Conservation (phyloP, 2,113 vertebrate species). For the Electrona antarctica region DNA sequence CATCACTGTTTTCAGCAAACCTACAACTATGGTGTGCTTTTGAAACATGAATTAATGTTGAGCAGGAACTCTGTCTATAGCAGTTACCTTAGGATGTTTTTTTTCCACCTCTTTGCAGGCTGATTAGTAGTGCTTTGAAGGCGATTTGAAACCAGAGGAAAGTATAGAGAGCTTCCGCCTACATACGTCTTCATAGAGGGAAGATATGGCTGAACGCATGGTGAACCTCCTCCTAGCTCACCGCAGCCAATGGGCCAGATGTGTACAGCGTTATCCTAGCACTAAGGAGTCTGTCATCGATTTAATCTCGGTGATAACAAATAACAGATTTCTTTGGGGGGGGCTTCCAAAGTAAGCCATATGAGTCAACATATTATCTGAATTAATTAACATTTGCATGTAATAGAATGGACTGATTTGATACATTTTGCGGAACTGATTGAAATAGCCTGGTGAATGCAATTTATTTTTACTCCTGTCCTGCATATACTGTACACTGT, state of each 20-base stretch:
- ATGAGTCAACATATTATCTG: slow-evolving; percentile 11
- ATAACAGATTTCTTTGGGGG: slow-evolving; percentile 25
- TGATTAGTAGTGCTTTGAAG: slow-evolving; percentile 39
- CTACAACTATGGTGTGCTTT: neutral
- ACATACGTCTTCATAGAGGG: slow-evolving; percentile 25
- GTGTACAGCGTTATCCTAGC: slow-evolving; percentile 17
- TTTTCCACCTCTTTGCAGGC: slow-evolving; percentile 20
- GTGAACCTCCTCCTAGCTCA: slow-evolving; percentile 49
- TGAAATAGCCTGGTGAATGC: neutral
- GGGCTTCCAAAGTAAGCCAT: slow-evolving; percentile 6
- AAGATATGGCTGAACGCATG: slow-evolving; percentile 33
- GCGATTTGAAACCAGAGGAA: slow-evolving; percentile 30
- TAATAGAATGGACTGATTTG: slow-evolving; percentile 23
- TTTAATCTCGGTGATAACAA: slow-evolving; percentile 45
- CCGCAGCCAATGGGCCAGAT: slow-evolving; percentile 40
- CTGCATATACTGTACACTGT: too few species aligned
- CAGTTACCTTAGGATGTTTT: slow-evolving; percentile 21
- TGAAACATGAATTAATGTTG: neutral
- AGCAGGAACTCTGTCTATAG: neutral
- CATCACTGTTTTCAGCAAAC: neutral
- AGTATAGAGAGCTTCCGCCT: slow-evolving; percentile 17
- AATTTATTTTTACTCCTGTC: slow-evolving; percentile 6
- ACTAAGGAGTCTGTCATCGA: slow-evolving; percentile 49
- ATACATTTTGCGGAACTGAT: slow-evolving; percentile 45
- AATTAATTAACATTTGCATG: slow-evolving; percentile 32